These are phyloP conservation scores for Climacteris rufus DNA, from an alignment of 2,113 vertebrate species.

Conservation along the genomic window DNA sequence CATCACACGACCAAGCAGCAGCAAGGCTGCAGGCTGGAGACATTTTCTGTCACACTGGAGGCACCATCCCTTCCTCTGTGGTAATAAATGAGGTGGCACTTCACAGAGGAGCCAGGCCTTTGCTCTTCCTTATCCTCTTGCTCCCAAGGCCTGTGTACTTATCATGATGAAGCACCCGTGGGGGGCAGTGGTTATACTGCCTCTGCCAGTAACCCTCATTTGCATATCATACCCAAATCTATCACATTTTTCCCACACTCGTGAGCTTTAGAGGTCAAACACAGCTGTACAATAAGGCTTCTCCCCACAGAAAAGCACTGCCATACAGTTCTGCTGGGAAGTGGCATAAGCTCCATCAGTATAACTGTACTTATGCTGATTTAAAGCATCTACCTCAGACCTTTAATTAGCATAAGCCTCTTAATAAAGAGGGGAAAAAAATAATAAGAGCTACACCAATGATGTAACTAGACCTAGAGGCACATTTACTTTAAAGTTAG, in stretches of 20 bases:
- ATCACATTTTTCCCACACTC: neutral
- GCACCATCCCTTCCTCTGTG: fast-evolving
- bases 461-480: neutral
- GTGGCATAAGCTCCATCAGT: neutral
- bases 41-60: fast-evolving
- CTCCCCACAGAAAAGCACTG: neutral
- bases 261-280: neutral
- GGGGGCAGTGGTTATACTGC: neutral
- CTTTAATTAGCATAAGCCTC: conserved; percentile 5
- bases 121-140: neutral
- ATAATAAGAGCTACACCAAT: neutral
- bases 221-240: neutral
- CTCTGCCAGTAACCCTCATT: neutral
- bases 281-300: fast-evolving
- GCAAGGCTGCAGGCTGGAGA: neutral
- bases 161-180: neutral
- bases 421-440: neutral
- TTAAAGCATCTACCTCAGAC: neutral
- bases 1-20: neutral
- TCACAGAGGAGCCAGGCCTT: neutral
- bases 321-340: neutral
- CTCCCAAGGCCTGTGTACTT: neutral
- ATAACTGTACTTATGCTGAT: neutral
- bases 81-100: neutral
- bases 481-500: neutral